phyloP scores from a whole-genome alignment of 2,113 vertebrate genomes.

The Polyodon spathula region DNA sequence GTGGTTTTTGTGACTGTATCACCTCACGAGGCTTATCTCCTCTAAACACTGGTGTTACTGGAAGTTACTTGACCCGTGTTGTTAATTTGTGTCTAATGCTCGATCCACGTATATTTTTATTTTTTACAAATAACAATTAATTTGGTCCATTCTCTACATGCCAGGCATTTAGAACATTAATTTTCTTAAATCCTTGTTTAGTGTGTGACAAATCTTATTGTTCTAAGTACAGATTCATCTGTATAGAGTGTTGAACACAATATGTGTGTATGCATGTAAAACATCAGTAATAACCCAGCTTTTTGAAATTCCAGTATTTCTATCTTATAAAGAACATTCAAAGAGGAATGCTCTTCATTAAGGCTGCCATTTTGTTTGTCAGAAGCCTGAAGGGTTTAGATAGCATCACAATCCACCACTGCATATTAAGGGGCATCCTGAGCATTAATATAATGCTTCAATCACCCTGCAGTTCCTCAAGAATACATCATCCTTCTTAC shows the following conservation, averaged over 20 bases:
- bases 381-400: background rate
- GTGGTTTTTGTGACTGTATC: constrained; percentile 23
- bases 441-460: background rate
- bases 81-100: constrained; percentile 20
- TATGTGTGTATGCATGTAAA: no score
- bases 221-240: no score
- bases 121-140: background rate
- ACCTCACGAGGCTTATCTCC: constrained; percentile 30
- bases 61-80: constrained; percentile 23
- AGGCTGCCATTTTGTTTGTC: background rate
- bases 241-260: no score
- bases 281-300: no score
- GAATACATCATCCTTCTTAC: background rate
- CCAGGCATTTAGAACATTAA: no score
- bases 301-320: background rate
- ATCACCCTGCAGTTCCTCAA: background rate
- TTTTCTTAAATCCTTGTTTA: no score
- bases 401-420: background rate
- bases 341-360: background rate
- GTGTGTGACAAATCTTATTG: no score
- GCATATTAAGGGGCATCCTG: background rate
- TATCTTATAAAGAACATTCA: background rate
- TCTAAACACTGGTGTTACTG: constrained; percentile 22
- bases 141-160: no score
- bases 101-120: constrained; percentile 11